A percentile compares a stretch with the other conserved stretches of the same genome.
These are phyloP conservation scores for Athrips mouffetella DNA, from an alignment of 2,888 invertebrate species.

Conservation along the genomic window DNA sequence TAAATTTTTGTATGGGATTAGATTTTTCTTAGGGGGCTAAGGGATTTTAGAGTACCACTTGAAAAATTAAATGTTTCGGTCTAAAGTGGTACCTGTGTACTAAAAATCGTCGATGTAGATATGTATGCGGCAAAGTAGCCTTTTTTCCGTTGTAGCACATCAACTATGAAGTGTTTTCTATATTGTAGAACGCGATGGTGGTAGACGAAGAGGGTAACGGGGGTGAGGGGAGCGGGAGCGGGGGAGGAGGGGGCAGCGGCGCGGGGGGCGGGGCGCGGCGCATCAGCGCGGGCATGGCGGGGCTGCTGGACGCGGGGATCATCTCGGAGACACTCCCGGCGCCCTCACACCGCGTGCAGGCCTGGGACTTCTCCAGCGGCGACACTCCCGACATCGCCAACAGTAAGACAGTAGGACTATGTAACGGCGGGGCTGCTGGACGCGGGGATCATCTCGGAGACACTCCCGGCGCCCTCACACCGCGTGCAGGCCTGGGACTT, in stretches of 20 bases:
- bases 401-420: no score
- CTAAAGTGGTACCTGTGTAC: no score
- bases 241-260: slow-evolving; percentile 29
- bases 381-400: slow-evolving; percentile 85
- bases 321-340: slow-evolving; percentile 78
- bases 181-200: slow-evolving; percentile 61
- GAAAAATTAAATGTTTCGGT: no score
- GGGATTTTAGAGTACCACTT: no score
- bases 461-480: slow-evolving; percentile 83
- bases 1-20: no score
- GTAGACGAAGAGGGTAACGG: slow-evolving; percentile 63
- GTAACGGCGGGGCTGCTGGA: slow-evolving; percentile 64
- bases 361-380: slow-evolving; percentile 88
- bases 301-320: slow-evolving; percentile 61
- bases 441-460: slow-evolving; percentile 68
- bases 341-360: slow-evolving; percentile 88
- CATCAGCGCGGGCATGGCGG: slow-evolving; percentile 55
- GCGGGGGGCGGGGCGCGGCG: slow-evolving; percentile 43
- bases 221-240: slow-evolving; percentile 18
- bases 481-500: slow-evolving; percentile 93
- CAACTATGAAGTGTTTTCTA: no score
- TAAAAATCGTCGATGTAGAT: no score
- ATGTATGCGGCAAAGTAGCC: no score
- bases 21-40: no score
- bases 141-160: no score